Base-by-base conservation (phyloP, 1,140 invertebrate genomes). In the Mercenaria mercenaria region DNA sequence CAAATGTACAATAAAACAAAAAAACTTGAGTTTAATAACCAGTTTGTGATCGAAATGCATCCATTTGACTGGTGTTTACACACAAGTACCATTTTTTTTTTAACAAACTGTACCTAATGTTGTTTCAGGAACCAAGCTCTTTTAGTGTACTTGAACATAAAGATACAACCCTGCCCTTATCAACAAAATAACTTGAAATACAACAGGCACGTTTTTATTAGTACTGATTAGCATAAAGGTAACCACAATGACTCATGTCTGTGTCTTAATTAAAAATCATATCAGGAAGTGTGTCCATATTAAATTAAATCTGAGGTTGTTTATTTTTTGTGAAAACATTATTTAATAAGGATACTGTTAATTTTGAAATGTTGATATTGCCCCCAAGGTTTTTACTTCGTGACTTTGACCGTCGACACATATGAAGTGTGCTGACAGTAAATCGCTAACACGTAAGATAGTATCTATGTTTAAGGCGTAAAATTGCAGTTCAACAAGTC, bases 401-500 rank as follows among this genome's bases (percentile, higher is more conserved):
- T 10, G 15, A 41, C 34, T 41, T 32, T 4, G 61, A 32, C 29
- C 10, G 11, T 4, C 6, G 1, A 67, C 26, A 20, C 29, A 67
- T 34, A 34, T 37, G 23, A 29, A 29, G 6, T 37, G 67, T 72
- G 67, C 39, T 72, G 67, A 72, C 67, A 72, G 67, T 41, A 72
- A 72, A 41, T 41, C 37, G 39, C 34, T 39, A 72, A 72, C 67
- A 72, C 34, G 67, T 39, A 23, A 72, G 67, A 72, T 72, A 72
- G 3, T 39, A 72, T 72, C 67, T 72, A 1, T 39, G 61, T 72
- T 37, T 39, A 72, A 72, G 34, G 67, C 34, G 34, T 72, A 72
- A 72, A 72, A 72, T 72, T 39, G 34, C 34, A 41, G 67, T 72
- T 39, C 34, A 72, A 39, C 67, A 72, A 72, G 67, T 72, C 67